Base-by-base conservation (phyloP, 1,140 invertebrate species). In the Halictus rubicundus region DNA sequence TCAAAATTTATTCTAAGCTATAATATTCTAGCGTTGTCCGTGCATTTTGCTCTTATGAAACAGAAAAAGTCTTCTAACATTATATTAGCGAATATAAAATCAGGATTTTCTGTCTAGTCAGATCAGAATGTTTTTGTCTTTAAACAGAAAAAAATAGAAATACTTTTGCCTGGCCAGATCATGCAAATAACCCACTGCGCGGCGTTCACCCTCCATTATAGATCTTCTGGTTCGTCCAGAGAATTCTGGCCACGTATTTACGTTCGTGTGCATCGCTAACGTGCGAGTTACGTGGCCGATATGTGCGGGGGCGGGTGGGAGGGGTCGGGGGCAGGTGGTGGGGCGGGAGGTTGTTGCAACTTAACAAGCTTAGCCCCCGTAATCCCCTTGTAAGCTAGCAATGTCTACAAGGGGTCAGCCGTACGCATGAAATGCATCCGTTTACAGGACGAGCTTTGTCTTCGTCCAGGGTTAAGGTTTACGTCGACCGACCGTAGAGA, bases 371-470 rank as follows among this genome's bases (percentile, higher is more conserved):
- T 92, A 92, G 89, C 89, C 82, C 84, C 86, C 90, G 90, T 92
- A 92, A 93, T 93, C 92, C 90, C 87, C 91, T 93, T 93, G 92
- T 93, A 93, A 93, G 90, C 92, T 90, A 84, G 88, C 89, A 91
- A 93, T 93, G 92, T 93, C 92, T 93, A 93, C 92, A 93, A 93
- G 91, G 92, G 92, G 92, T 93, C 92, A 93, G 90, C 91, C 90
- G 92, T 90, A 92, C 91, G 91, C 89, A 91, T 89, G 88, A 93
- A 93, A 93, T 91, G 90, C 91, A 93, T 92, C 89, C 91, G 89
- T 92, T 93, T 93, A 89, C 87, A 75, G 77, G 68, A 65, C 81
- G 60, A 84, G 81, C 85, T 86, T 87, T 83, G 85, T 87, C 81
- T 87, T 86, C 81, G 77, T 70, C 64, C 78, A 78, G 84, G 74